Conservation (phyloP, 2,113 vertebrate genomes). For the Acrocephalus arundinaceus region DNA sequence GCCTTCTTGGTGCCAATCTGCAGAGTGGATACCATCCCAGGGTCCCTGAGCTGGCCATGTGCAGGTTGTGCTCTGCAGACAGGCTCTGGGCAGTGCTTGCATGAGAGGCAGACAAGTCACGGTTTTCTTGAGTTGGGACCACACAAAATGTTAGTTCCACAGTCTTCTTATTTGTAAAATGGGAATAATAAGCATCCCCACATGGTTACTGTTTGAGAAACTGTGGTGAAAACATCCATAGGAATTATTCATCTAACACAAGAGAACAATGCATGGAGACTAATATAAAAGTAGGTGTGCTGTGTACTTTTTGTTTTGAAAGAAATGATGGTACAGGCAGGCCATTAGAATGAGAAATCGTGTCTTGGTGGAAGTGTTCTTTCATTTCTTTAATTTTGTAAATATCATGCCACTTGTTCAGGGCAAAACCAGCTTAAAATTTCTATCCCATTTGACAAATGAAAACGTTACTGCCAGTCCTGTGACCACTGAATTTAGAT, state of each 20-base stretch:
- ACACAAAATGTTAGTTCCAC: not conserved
- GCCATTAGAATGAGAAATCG: not conserved
- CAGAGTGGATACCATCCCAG: not conserved
- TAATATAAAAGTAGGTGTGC: not conserved
- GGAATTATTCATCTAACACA: not conserved
- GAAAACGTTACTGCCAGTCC: not conserved
- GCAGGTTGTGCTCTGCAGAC: rapidly evolving
- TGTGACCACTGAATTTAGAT: not conserved
- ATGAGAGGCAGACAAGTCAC: rapidly evolving
- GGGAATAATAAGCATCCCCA: not conserved
- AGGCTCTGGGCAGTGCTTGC: not conserved
- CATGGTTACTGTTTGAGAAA: not conserved
- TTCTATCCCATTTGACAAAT: not conserved
- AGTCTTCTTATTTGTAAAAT: not conserved
- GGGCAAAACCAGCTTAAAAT: not conserved
- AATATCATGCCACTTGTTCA: not conserved
- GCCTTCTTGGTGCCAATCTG: rapidly evolving
- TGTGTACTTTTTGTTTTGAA: not conserved
- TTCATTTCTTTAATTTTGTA: not conserved
- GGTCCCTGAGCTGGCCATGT: not conserved
- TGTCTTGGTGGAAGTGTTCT: not conserved
- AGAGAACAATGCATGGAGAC: not conserved
- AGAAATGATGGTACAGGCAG: not conserved
- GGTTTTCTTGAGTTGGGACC: not conserved
- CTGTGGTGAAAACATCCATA: not conserved